Evolutionary conservation across 2,888 invertebrate species (phyloP), one percentile per base, ranked within the genome.

Genomic region (Mycalesis mineus): DNA sequence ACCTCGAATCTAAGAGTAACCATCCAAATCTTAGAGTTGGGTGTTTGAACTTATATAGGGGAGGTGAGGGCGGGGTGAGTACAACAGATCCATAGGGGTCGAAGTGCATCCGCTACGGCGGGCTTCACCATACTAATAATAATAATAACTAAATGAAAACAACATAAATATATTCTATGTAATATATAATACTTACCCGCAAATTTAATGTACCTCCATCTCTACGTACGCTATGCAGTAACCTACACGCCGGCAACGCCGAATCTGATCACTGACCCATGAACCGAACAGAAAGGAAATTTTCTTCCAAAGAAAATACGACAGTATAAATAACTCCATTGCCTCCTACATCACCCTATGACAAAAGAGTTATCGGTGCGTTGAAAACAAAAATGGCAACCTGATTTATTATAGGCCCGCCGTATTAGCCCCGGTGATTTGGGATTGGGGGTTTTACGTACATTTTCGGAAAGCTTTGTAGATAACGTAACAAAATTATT

Each of bases 281-380:
- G 88, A 89, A 88, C 84, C 80, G 80, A 81, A 81, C 82, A 88
- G 87, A 89, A 88, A 88, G 88, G 86, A 89, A 88, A 88, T 84
- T 89, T 88, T 85, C 88, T 86, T 88, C 77, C 72, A 77, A 80
- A 77, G 84, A 87, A 88, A 88, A 88, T 84, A 88, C 84, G 82
- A 82, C 84, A 84, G 82, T 85, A 89, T 89, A 89, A 89, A 89
- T 89, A 89, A 89, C 88, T 89, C 88, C 80, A 88, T 86, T 75
- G 87, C 79, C 78, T 84, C 80, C 86, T 86, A 86, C 87, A 85
- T 87, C 88, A 85, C 89, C 87, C 86, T 84, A 88, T 88, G 89
- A 89, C 88, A 89, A 89, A 89, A 89, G 89, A 89, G 89, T 89
- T 89, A 89, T 88, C 87, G 88, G 87, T 88, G 88, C 89, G 89